Conservation (phyloP, 2,113 vertebrate genomes). For the Porphyrio hochstetteri region DNA sequence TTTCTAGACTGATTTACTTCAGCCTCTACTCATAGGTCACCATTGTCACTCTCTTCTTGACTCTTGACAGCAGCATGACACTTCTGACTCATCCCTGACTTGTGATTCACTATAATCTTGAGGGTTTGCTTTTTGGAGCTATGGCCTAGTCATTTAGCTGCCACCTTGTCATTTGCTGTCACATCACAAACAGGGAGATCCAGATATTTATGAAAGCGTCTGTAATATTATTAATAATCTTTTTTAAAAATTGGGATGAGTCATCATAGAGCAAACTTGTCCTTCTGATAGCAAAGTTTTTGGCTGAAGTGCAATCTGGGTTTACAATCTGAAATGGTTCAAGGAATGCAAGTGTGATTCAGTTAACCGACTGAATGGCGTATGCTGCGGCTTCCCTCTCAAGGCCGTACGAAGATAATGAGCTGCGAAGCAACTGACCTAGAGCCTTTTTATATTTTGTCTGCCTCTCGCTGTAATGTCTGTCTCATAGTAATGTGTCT, state of each 20-base stretch:
- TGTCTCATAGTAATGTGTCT: not conserved
- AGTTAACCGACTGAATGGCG: not conserved
- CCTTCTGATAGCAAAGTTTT: not conserved
- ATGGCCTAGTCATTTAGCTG: not conserved
- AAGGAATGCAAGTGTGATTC: not conserved
- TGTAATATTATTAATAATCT: not conserved
- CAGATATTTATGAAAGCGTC: not conserved
- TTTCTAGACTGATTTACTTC: not conserved
- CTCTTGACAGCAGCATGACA: not conserved
- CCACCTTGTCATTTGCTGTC: not conserved
- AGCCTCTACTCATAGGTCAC: not conserved
- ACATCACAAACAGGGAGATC: not conserved
- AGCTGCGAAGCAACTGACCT: not conserved
- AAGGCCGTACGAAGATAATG: not conserved
- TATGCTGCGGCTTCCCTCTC: not conserved
- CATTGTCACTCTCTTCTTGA: not conserved
- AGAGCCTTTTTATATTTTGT: not conserved
- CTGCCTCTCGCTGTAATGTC: not conserved
- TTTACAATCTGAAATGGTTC: not conserved
- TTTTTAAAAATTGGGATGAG: not conserved
- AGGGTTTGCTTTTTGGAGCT: not conserved
- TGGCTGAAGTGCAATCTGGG: not conserved
- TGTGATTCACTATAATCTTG: not conserved
- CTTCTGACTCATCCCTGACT: not conserved
- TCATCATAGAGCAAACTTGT: not conserved